phyloP scores from a whole-genome alignment of 1,140 invertebrate genomes.

The Bombyx mandarina region DNA sequence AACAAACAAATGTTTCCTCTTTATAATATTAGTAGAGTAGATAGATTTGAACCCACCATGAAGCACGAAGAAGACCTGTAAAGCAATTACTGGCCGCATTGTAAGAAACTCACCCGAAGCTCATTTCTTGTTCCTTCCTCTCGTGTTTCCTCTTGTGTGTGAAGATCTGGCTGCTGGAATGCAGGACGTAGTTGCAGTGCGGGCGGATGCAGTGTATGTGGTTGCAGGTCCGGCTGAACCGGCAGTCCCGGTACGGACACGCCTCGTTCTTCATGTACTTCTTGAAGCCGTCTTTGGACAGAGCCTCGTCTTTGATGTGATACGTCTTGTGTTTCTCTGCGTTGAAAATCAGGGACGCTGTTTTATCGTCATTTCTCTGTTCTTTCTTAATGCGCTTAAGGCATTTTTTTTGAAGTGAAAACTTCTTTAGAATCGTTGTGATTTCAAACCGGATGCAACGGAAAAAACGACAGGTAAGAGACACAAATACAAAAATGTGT shows the following conservation, averaged over 20 bases:
- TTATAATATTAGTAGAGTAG: no score
- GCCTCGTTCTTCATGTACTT: constrained; percentile 98
- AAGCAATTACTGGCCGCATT: no score
- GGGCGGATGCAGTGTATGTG: constrained; percentile 98
- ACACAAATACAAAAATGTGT: no score
- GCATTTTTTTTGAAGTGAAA: no score
- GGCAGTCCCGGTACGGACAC: constrained; percentile 91
- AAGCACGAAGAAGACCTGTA: no score
- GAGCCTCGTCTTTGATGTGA: constrained; percentile 97
- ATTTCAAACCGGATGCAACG: no score
- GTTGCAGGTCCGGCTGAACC: constrained; percentile 95
- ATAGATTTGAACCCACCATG: no score
- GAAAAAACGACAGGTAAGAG: no score
- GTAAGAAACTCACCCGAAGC: constrained; percentile 49
- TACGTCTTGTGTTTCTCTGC: constrained; percentile 99
- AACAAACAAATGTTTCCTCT: no score
- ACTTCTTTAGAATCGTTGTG: no score
- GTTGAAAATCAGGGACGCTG: not conserved
- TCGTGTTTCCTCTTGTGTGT: constrained; percentile 98
- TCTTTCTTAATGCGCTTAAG: no score
- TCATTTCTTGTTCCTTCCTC: constrained; percentile 86
- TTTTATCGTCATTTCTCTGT: not conserved
- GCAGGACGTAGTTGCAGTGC: constrained; percentile 95
- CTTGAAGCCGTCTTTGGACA: constrained; percentile 96
- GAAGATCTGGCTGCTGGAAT: constrained; percentile 96